Evolutionary conservation across 2,113 vertebrate genomes (phyloP).

Genomic region (Muscicapa adusta): DNA sequence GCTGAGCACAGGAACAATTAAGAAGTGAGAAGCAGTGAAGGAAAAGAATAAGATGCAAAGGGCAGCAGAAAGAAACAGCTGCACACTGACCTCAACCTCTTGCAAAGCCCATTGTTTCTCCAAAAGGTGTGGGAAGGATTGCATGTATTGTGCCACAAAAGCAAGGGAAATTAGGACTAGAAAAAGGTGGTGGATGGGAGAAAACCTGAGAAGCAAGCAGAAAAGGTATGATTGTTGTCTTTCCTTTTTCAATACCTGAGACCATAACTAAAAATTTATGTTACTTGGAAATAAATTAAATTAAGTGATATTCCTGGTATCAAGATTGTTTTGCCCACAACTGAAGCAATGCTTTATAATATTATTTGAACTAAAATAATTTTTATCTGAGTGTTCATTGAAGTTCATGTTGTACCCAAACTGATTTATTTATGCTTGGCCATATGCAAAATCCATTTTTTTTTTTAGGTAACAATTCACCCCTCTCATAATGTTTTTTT

Average conservation of each 20-base stretch:
- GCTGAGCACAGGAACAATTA: background rate
- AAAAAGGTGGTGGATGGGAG: background rate
- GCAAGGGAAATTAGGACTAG: background rate
- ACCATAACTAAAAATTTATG: background rate
- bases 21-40: background rate
- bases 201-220: background rate
- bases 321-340: background rate
- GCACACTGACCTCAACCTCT: background rate
- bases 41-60: background rate
- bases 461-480: background rate
- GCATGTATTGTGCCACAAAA: fast-evolving
- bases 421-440: background rate
- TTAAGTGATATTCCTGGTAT: background rate
- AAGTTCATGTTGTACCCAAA: background rate
- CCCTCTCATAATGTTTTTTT: background rate
- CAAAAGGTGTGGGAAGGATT: background rate
- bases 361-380: background rate
- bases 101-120: background rate
- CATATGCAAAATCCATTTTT: background rate
- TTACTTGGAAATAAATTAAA: background rate
- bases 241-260: background rate
- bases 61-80: background rate
- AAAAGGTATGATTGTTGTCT: fast-evolving
- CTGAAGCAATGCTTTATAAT: background rate
- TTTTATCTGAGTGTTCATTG: background rate